Base-by-base conservation (phyloP, 2,797 vertebrate genomes). In the Xerus rutilus region DNA sequence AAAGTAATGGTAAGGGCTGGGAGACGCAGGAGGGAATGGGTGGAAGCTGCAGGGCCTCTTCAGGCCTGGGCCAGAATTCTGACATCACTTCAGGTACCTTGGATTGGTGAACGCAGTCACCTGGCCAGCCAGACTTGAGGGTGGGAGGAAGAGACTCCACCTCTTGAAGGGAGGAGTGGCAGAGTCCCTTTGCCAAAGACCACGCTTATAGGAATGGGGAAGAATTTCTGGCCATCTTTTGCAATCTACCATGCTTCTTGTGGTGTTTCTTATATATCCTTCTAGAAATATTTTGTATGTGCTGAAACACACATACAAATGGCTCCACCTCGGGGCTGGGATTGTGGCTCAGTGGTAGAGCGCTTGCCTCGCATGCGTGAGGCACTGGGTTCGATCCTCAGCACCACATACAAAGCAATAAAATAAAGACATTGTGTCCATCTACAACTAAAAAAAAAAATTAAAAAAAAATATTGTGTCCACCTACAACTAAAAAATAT, bases 301-400 rank as follows among this genome's bases (percentile, higher is more conserved):
- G 64, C 93, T 92, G 64, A 81, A 72, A 85, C 21, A 85, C 11
- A 69, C 84, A 86, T 20, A 70, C 87, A 93, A 43, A 82, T 28
- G 43, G 8, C 7, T 94, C 59, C 18, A 79, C 47, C 86, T 88
- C 28, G n/a, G n/a, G n/a, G n/a, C n/a, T n/a, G n/a, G n/a, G n/a
- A n/a, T n/a, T n/a, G n/a, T n/a, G n/a, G n/a, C n/a, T n/a, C n/a
- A n/a, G n/a, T n/a, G n/a, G n/a, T n/a, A n/a, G n/a, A n/a, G n/a
- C n/a, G n/a, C n/a, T n/a, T n/a, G n/a, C n/a, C n/a, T n/a, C n/a
- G n/a, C n/a, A n/a, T n/a, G n/a, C n/a, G n/a, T n/a, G n/a, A n/a
- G n/a, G n/a, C n/a, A n/a, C n/a, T n/a, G n/a, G n/a, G n/a, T n/a
- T n/a, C n/a, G n/a, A n/a, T n/a, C n/a, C n/a, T n/a, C n/a, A n/a